Base-by-base conservation (phyloP, 2,113 vertebrate genomes). In the Sminthopsis crassicaudata region DNA sequence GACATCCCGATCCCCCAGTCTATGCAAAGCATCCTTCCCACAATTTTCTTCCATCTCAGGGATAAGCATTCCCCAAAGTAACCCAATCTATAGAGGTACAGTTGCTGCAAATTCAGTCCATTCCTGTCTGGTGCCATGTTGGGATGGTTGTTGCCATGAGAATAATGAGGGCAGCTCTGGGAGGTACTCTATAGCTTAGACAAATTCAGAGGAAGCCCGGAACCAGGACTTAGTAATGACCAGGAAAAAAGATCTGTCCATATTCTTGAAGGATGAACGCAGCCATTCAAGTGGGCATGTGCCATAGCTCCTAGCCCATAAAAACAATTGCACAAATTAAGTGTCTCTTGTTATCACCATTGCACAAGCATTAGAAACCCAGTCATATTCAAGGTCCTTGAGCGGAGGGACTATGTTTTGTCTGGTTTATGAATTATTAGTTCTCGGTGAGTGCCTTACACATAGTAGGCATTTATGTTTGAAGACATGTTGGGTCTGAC, bases 51-150 rank as follows among this genome's bases (percentile, higher is more conserved):
- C 50, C 51, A 50, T 53, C 25, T 53, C 10, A 42, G 91, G 96
- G 60, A 95, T 50, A 76, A 96, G 96, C 91, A 50, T 46, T 11
- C 42, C 3, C 67, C 25, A 46, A 19, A 1, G 2, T 50, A 0
- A 1, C 16, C 30, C 52, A 48, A 2, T n/a, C 94, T 90, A 53
- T 27, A 92, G 53, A 60, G 11, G 53, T 91, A 91, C 93, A 95
- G 94, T 95, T 98, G 95, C 96, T 98, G 96, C 92, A 97, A 91
- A 94, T 97, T 97, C 84, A 94, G 97, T 91, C 92, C 0, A 11
- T 52, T 95, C 97, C 92, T 96, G 55, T 94, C 93, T 46, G 95
- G 97, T 42, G 36, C 67, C 67, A 84, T 19, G 19, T 84, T 84
- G 67, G n/a, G n/a, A 84, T 76, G 67, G 19, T 42, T 84, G 36